Evolutionary conservation across 2,888 invertebrate genomes (phyloP).

Genomic region (Coenonympha glycerion): DNA sequence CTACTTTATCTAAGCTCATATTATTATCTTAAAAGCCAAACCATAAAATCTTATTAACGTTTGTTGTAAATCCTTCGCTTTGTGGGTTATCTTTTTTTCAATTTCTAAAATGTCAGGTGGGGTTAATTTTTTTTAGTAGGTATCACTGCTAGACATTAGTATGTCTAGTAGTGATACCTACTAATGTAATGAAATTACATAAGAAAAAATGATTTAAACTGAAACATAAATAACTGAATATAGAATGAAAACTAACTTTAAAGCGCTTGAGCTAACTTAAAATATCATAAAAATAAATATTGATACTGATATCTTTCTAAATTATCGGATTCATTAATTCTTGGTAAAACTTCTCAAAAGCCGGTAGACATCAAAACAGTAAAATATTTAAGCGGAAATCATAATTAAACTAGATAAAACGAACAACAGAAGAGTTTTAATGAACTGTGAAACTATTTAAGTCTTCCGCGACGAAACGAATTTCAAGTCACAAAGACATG

Average conservation of each 20-base stretch:
- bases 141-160: too few species aligned
- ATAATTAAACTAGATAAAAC: constrained; percentile 29
- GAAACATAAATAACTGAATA: neutral
- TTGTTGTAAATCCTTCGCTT: too few species aligned
- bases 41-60: too few species aligned
- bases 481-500: constrained; percentile 29
- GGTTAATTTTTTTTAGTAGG: too few species aligned
- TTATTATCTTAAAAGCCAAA: too few species aligned
- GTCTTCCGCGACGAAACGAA: constrained; percentile 29
- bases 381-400: constrained; percentile 30
- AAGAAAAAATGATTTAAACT: too few species aligned
- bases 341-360: neutral
- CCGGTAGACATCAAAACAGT: neutral
- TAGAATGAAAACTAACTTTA: neutral
- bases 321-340: neutral
- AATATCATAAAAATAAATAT: neutral
- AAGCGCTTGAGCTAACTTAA: neutral
- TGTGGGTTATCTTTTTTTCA: too few species aligned
- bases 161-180: too few species aligned
- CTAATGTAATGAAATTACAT: too few species aligned
- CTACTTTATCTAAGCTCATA: too few species aligned
- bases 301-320: neutral
- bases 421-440: constrained; percentile 32
- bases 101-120: too few species aligned
- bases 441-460: constrained; percentile 34